Evolutionary conservation across 2,797 vertebrate genomes (phyloP).

Genomic region (Periophthalmus magnuspinnatus): DNA sequence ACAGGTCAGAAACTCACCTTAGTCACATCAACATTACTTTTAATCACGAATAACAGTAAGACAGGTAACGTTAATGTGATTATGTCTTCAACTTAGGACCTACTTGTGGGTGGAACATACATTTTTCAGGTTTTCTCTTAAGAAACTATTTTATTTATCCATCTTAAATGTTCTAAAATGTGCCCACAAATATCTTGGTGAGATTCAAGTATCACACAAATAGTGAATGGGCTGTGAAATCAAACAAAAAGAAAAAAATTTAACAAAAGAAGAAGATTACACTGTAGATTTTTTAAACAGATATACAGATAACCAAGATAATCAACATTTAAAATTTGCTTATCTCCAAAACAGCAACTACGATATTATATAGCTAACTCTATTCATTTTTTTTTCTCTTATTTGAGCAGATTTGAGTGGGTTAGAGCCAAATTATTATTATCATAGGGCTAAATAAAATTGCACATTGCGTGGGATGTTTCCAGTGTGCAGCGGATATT

Average conservation of each 20-base stretch:
- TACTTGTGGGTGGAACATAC: background rate
- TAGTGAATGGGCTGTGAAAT: no score
- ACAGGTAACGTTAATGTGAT: background rate
- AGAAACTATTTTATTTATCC: background rate
- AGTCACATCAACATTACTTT: background rate
- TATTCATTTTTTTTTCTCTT: no score
- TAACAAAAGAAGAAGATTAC: background rate
- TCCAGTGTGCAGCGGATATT: background rate
- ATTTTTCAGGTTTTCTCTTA: background rate
- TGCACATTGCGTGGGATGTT: background rate
- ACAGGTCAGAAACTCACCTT: background rate
- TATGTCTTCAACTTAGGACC: background rate
- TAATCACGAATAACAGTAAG: background rate
- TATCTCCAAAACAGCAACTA: no score
- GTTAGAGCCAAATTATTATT: background rate
- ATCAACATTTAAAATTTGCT: background rate
- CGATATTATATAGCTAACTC: no score
- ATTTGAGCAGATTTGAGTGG: background rate
- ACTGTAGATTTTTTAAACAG: no score
- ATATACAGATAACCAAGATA: no score
- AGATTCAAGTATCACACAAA: no score
- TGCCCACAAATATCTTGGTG: no score
- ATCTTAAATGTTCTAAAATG: no score
- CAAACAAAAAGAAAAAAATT: no score
- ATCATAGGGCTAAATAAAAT: background rate